These are phyloP conservation scores for Chiroxiphia lanceolata DNA, from an alignment of 2,797 vertebrate genomes.

Conservation along the genomic window DNA sequence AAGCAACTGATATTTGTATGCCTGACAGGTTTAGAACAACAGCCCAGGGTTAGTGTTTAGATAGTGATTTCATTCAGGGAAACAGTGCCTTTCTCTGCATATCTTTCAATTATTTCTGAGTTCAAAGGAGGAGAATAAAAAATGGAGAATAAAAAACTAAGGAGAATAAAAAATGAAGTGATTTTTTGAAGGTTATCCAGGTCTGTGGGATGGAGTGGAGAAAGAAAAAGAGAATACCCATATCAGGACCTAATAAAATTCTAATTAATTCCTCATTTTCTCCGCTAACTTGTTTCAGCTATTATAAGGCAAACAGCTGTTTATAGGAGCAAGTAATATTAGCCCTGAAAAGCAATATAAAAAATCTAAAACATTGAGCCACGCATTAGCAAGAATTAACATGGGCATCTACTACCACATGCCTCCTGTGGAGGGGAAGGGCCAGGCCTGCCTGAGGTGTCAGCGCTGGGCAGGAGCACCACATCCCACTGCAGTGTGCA, in stretches of 20 bases:
- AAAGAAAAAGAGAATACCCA: neutral
- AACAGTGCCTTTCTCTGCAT: neutral
- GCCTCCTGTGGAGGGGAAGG: accelerated
- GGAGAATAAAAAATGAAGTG: neutral
- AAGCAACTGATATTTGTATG: neutral
- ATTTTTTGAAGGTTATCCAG: neutral
- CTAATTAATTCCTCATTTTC: neutral
- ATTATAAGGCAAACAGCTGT: neutral
- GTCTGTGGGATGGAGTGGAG: neutral
- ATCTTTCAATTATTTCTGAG: neutral
- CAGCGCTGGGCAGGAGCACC: neutral
- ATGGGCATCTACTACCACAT: neutral
- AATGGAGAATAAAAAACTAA: neutral
- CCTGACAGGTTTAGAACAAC: neutral
- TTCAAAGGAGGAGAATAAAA: neutral
- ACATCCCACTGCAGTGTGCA: neutral
- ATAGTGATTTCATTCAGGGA: neutral
- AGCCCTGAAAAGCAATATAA: neutral
- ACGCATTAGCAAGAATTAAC: neutral
- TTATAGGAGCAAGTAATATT: neutral
- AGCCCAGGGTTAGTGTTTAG: neutral
- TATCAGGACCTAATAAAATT: neutral
- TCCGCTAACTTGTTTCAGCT: neutral
- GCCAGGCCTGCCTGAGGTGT: neutral
- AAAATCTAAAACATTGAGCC: neutral